Base-by-base conservation (phyloP, 2,797 vertebrate genomes). In the Manis javanica region DNA sequence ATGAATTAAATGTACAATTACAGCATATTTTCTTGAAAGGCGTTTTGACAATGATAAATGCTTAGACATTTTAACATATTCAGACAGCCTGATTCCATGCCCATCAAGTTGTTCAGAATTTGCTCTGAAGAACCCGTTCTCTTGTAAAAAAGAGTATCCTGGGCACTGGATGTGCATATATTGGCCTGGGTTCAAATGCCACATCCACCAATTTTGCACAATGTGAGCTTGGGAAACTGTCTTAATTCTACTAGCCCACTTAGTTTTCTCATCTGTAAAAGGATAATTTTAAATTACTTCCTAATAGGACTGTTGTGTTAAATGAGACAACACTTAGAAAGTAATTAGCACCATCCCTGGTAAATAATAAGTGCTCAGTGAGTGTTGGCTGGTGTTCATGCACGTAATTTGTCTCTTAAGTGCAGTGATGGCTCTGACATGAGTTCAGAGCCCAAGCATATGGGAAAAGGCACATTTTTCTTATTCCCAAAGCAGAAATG, bases 11-110 rank as follows among this genome's bases (percentile, higher is more conserved):
- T 69, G 55, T 93, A 78, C 78, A 89, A 63, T 96, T 84, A 91
- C 39, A 55, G 83, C 87, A 87, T 79, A 90, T 89, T 96, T 95
- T 85, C 90, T 91, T 39, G 16, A 84, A 97, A 89, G 53, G 26
- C 77, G 34, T 89, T 97, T 87, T 95, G 95, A 94, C 93, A 90
- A 24, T 97, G 96, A 97, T 87, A 95, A 96, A 94, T 90, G 37
- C 23, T 2, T 31, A 55, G 91, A 68, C 57, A 79, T 91, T 94
- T 91, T 89, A 90, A 23, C 31, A 23, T 23, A 19, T 9, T 59
- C 77, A 77, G 78, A 46, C 71, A 90, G 16, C 18, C 24, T 61
- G 42, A 86, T 74, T 75, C 46, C 34, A 19, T 68, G 81, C 57
- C 91, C 75, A 69, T 89, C 61, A 74, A 94, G 1, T 63, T 68